Conservation (phyloP, 2,797 vertebrate species). For the Gallinago solitaria region DNA sequence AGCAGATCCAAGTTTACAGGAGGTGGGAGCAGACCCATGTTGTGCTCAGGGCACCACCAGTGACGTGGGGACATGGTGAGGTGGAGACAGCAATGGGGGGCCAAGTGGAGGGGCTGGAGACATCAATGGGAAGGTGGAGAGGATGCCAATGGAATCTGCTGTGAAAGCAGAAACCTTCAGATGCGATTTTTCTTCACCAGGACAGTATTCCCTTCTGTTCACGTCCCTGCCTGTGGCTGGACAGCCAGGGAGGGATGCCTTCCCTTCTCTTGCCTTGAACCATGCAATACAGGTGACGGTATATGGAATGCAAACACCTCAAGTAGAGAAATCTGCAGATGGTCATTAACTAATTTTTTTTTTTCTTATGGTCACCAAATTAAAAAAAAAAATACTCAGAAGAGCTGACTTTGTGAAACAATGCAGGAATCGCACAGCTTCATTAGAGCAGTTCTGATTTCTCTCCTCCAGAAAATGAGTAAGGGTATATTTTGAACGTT, state of each 20-base stretch:
- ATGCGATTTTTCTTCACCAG: not conserved
- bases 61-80: not conserved
- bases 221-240: not conserved
- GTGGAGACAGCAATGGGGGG: not conserved
- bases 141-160: not conserved
- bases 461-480: not conserved
- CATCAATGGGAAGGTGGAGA: not conserved
- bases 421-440: not conserved
- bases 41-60: not conserved
- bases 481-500: not conserved
- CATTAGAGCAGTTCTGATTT: not conserved
- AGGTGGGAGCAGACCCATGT: not conserved
- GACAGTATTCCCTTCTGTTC: not conserved
- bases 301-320: not conserved
- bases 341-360: not conserved
- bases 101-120: not conserved
- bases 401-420: not conserved
- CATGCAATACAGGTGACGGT: accelerated
- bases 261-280: not conserved
- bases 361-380: not conserved
- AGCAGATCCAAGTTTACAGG: not conserved
- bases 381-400: not conserved
- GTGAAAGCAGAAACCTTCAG: not conserved
- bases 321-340: not conserved
- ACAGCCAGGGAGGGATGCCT: not conserved